A percentile compares a stretch with the other conserved stretches of the same genome.
phyloP scores from a whole-genome alignment of 2,888 invertebrate species.

The Trichopoda pennipes region DNA sequence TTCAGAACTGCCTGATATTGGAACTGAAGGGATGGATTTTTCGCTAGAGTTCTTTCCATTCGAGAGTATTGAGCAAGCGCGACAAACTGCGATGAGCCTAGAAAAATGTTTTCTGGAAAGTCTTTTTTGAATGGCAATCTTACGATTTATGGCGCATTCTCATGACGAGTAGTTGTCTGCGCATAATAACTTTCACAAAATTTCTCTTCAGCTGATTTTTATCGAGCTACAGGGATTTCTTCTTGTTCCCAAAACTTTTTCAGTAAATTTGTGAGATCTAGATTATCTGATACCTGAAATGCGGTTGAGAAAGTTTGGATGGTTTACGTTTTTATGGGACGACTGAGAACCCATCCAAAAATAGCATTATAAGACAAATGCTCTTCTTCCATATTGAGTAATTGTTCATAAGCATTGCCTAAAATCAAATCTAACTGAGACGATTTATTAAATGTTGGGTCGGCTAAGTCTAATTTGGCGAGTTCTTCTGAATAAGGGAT shows the following conservation, averaged over 20 bases:
- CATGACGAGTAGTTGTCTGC: too few relatives aligned
- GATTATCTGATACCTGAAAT: not conserved
- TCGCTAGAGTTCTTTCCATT: not conserved
- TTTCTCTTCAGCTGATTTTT: not conserved
- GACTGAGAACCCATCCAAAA: too few relatives aligned
- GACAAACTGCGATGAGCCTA: not conserved
- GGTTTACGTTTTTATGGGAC: not conserved
- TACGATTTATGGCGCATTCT: too few relatives aligned
- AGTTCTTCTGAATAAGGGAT: not conserved
- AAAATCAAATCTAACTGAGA: not conserved
- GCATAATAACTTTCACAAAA: not conserved
- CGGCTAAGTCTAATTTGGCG: not conserved
- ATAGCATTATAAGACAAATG: not conserved
- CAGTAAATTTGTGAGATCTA: not conserved
- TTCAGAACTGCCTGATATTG: not conserved
- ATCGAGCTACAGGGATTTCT: too few relatives aligned
- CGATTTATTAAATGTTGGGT: constrained; percentile 1
- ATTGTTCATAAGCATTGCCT: constrained; percentile 1
- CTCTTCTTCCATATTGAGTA: constrained; percentile 13
- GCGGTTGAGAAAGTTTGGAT: not conserved
- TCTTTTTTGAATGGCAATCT: constrained; percentile 15
- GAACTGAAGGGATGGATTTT: not conserved
- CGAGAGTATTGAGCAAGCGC: too few relatives aligned
- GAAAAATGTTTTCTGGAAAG: constrained; percentile 2
- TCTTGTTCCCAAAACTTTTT: constrained; percentile 37